Percentiles rank a stretch among this genome's conserved stretches.
phyloP scores from a whole-genome alignment of 2,113 vertebrate genomes.

The Arvicanthis niloticus region DNA sequence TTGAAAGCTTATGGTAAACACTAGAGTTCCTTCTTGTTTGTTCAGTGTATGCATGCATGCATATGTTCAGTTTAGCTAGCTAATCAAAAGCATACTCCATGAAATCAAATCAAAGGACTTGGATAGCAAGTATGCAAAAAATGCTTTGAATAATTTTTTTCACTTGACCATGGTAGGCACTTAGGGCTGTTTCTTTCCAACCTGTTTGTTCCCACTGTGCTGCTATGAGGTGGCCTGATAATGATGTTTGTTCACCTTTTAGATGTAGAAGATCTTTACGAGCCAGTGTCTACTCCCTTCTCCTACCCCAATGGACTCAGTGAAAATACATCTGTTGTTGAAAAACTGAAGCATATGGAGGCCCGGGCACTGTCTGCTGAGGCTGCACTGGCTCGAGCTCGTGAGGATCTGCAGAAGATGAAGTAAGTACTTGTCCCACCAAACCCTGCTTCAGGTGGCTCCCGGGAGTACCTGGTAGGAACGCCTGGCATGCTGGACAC shows the following conservation, averaged over 20 bases:
- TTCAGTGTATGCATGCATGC: not conserved
- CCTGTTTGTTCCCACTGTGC: not conserved
- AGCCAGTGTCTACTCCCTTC: constrained; percentile 60
- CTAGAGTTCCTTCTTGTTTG: not conserved
- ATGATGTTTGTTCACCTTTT: constrained; percentile 38
- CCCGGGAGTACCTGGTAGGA: too few relatives aligned
- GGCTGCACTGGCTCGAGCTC: constrained; percentile 89
- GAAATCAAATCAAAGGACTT: constrained; percentile 28
- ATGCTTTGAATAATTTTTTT: constrained; percentile 36
- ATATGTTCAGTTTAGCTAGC: not conserved
- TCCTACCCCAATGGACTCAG: constrained; percentile 75
- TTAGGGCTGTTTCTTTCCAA: not conserved
- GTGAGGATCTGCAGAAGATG: constrained; percentile 94
- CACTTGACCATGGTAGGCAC: not conserved
- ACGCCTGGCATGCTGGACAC: not conserved
- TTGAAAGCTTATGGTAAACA: not conserved
- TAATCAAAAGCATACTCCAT: constrained; percentile 35
- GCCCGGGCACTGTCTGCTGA: constrained; percentile 89
- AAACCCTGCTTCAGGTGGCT: not conserved
- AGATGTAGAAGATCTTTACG: constrained; percentile 94
- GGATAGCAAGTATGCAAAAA: constrained; percentile 25
- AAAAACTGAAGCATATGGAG: constrained; percentile 88
- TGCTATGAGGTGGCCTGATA: constrained; percentile 3
- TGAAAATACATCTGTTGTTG: constrained; percentile 81
- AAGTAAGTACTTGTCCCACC: constrained; percentile 85